These are phyloP conservation scores for Thryonomys swinderianus DNA, from an alignment of 2,113 vertebrate species.

Conservation along the genomic window DNA sequence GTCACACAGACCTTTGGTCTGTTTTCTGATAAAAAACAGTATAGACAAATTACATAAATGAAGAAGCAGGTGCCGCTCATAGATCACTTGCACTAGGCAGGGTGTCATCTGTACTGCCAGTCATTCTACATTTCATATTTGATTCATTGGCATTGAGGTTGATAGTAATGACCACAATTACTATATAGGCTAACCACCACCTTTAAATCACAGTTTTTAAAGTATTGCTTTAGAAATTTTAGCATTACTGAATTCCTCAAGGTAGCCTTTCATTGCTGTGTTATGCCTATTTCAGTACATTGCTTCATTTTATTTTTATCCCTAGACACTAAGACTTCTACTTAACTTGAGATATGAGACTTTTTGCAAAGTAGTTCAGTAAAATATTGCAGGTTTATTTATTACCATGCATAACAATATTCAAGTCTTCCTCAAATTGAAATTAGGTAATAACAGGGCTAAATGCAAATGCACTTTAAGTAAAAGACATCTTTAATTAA, in stretches of 20 bases:
- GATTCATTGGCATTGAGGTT: not conserved
- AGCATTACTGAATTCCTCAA: not conserved
- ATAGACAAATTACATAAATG: too few species aligned
- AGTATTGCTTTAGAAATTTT: not conserved
- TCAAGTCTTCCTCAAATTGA: not conserved
- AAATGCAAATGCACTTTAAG: slow-evolving; percentile 32
- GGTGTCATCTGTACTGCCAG: not conserved
- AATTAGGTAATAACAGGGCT: not conserved
- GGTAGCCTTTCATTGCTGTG: not conserved
- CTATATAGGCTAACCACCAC: not conserved
- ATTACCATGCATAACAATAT: not conserved
- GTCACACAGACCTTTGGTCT: too few species aligned
- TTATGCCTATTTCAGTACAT: not conserved
- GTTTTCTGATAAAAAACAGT: too few species aligned
- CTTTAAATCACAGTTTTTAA: not conserved
- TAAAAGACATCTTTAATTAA: slow-evolving; percentile 53
- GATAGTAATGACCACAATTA: not conserved
- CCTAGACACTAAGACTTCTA: not conserved
- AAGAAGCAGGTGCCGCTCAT: too few species aligned
- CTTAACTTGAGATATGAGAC: not conserved
- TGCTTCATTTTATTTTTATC: not conserved
- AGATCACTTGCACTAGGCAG: too few species aligned
- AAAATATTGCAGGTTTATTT: slow-evolving; percentile 7
- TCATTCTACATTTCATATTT: not conserved
- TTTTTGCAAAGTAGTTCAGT: not conserved